Conservation (phyloP, 2,113 vertebrate species). For the Piaya cayana region DNA sequence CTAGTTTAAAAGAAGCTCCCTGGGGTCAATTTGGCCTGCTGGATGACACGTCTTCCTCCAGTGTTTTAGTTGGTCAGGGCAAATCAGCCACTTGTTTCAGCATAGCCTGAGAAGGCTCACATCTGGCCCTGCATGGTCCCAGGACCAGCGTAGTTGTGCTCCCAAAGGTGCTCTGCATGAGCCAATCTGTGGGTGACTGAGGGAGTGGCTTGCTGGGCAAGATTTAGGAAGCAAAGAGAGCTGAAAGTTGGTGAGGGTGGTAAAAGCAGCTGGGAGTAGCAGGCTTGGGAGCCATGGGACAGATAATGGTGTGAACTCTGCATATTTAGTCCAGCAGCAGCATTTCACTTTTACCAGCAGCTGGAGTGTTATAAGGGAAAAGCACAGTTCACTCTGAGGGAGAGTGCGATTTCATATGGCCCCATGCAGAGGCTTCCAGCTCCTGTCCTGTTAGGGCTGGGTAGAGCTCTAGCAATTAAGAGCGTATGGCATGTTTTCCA, state of each 20-base stretch:
- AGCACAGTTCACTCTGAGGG: rapidly evolving
- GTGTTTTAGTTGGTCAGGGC: neutral
- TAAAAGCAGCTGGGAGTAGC: neutral
- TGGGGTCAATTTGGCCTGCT: neutral
- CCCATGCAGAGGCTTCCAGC: neutral
- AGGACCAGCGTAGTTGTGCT: neutral
- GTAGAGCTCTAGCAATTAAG: neutral
- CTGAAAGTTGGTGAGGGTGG: neutral
- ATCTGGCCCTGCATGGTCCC: neutral
- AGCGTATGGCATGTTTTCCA: neutral
- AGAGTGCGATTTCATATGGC: neutral
- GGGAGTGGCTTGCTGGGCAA: neutral
- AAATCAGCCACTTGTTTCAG: neutral
- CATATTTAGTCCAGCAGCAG: neutral
- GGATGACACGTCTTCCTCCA: neutral
- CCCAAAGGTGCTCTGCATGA: rapidly evolving
- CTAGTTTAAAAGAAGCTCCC: neutral
- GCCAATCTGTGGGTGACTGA: neutral
- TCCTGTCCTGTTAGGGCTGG: neutral
- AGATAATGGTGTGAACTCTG: neutral
- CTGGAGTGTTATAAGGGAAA: neutral
- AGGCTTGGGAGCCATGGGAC: neutral
- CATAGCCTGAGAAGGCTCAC: rapidly evolving
- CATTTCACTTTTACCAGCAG: neutral
- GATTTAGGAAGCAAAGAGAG: neutral